Percentiles rank a stretch among this genome's conserved stretches.
These are phyloP conservation scores for Choristoneura fumiferana DNA, from an alignment of 1,140 invertebrate genomes.

Conservation along the genomic window DNA sequence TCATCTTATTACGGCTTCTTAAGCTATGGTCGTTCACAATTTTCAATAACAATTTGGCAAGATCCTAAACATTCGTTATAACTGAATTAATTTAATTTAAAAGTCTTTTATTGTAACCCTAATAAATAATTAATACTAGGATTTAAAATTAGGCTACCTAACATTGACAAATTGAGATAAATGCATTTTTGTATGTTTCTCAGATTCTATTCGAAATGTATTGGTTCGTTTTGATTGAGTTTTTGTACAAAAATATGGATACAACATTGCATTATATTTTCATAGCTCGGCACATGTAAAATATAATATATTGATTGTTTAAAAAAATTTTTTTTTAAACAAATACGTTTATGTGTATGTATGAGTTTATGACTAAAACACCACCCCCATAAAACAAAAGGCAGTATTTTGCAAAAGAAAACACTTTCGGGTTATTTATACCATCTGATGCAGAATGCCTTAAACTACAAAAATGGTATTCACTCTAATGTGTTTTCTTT, in stretches of 20 bases:
- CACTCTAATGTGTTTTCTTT: no score
- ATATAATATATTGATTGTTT: no score
- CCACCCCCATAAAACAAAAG: no score
- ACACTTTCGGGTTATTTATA: no score
- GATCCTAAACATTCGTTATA: conserved; percentile 53
- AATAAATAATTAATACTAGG: conserved; percentile 6
- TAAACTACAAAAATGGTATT: no score
- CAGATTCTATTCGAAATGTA: not conserved
- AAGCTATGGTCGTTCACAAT: conserved; percentile 20
- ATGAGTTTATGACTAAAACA: no score
- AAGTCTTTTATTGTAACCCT: conserved; percentile 25
- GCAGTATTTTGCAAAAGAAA: no score
- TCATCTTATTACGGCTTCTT: conserved; percentile 21
- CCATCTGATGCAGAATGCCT: no score
- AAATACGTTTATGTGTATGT: no score
- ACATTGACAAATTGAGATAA: conserved; percentile 21
- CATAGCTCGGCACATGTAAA: not conserved
- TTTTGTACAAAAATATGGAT: conserved; percentile 4
- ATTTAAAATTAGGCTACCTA: conserved; percentile 18
- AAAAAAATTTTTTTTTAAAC: no score
- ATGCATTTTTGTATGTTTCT: conserved; percentile 19
- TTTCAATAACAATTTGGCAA: conserved; percentile 54
- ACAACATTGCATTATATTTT: conserved; percentile 6
- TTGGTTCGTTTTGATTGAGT: not conserved
- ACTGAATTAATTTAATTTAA: conserved; percentile 26